Evolutionary conservation across 2,113 vertebrate genomes (phyloP).

Genomic region (Laticauda colubrina): DNA sequence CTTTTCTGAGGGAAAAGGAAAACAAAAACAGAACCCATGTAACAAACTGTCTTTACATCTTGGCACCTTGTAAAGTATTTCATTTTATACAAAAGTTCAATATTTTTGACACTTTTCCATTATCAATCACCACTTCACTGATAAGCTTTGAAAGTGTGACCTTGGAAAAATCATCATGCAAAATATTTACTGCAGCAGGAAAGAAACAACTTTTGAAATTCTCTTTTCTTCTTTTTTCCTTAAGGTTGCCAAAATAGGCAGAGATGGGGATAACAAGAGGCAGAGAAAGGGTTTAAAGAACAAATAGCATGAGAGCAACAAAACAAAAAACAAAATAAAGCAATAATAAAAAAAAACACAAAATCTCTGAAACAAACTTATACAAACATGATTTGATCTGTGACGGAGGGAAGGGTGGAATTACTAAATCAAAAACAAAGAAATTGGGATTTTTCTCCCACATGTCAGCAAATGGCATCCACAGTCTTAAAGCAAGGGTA

Average conservation of each 20-base stretch:
- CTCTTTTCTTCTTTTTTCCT: slow-evolving; percentile 70
- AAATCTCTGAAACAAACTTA: slow-evolving; percentile 66
- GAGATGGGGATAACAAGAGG: slow-evolving; percentile 78
- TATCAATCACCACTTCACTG: slow-evolving; percentile 87
- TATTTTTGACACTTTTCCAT: slow-evolving; percentile 86
- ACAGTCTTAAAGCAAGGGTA: slow-evolving; percentile 87
- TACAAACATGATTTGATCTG: slow-evolving; percentile 89
- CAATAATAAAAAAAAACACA: slow-evolving; percentile 28
- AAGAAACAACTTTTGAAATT: slow-evolving; percentile 65
- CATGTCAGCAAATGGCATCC: slow-evolving; percentile 82
- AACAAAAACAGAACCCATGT: slow-evolving; percentile 73
- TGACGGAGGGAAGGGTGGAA: slow-evolving; percentile 75
- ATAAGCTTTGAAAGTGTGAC: slow-evolving; percentile 82
- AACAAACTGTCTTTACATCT: slow-evolving; percentile 94
- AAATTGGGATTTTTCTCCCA: slow-evolving; percentile 78
- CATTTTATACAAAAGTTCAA: slow-evolving; percentile 88
- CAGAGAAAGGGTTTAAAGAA: slow-evolving; percentile 82
- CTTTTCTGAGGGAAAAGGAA: slow-evolving; percentile 62
- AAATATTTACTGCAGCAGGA: slow-evolving; percentile 83
- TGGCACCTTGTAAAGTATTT: slow-evolving; percentile 93
- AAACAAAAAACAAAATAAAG: neutral
- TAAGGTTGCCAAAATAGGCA: slow-evolving; percentile 82
- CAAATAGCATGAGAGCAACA: slow-evolving; percentile 68
- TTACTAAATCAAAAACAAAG: slow-evolving; percentile 24
- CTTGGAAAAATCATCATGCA: slow-evolving; percentile 88